Percentiles rank a stretch among this genome's conserved stretches.
Evolutionary conservation across 2,113 vertebrate species (phyloP).

Genomic region (Fregetta grallaria): DNA sequence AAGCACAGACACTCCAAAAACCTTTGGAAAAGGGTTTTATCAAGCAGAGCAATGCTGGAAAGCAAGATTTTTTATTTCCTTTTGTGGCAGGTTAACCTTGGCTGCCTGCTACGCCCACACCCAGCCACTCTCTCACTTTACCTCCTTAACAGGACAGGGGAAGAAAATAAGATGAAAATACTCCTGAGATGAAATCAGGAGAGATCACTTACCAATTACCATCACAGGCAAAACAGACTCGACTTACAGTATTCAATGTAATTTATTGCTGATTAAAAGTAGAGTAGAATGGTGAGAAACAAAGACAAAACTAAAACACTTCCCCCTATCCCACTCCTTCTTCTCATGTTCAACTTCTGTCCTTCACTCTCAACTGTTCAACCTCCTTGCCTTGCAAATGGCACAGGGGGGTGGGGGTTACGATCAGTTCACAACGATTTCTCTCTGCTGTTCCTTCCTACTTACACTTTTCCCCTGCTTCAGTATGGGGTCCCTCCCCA

Average conservation of each 20-base stretch:
- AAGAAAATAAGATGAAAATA: background rate
- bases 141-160: background rate
- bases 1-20: background rate
- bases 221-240: background rate
- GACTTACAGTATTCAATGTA: background rate
- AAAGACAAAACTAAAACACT: background rate
- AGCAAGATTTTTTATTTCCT: background rate
- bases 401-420: accelerated
- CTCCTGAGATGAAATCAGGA: background rate
- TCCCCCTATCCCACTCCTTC: background rate
- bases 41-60: background rate
- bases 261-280: background rate
- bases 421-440: background rate
- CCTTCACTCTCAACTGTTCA: background rate
- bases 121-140: background rate
- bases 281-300: background rate
- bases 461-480: background rate
- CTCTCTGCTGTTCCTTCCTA: background rate
- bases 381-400: background rate
- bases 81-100: background rate
- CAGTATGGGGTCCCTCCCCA: background rate
- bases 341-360: background rate
- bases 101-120: background rate
- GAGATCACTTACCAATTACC: background rate
- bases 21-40: background rate